Conservation (phyloP, 2,113 vertebrate species). For the Brachyhypopomus gauderio region DNA sequence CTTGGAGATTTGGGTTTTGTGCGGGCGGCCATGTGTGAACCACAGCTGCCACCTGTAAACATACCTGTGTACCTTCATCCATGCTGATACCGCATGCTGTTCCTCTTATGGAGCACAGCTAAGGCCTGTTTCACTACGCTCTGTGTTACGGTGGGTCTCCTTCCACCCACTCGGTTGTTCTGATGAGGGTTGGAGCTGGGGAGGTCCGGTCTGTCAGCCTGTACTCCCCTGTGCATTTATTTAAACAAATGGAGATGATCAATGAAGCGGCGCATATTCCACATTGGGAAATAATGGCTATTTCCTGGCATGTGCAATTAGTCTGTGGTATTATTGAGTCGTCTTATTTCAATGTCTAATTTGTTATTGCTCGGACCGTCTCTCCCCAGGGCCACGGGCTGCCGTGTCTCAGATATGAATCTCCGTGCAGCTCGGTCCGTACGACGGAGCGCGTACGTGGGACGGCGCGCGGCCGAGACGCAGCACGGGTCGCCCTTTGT, state of each 20-base stretch:
- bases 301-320: constrained; percentile 67
- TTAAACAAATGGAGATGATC: constrained; percentile 71
- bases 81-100: constrained; percentile 28
- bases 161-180: not conserved
- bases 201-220: constrained; percentile 53
- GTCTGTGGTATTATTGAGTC: constrained; percentile 70
- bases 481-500: constrained; percentile 11
- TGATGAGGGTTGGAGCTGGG: constrained; percentile 34
- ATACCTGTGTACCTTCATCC: not conserved
- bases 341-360: constrained; percentile 76
- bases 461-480: not conserved
- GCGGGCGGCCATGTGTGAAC: constrained; percentile 16
- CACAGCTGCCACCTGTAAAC: constrained; percentile 36
- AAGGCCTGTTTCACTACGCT: constrained; percentile 1
- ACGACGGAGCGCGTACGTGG: constrained; percentile 39
- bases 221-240: constrained; percentile 61
- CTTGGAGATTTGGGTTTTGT: constrained; percentile 23
- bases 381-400: constrained; percentile 61
- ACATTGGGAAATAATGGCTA: constrained; percentile 71
- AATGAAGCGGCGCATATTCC: constrained; percentile 64
- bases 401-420: constrained; percentile 57
- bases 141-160: not conserved
- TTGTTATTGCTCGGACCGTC: constrained; percentile 71
- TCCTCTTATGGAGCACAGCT: constrained; percentile 24
- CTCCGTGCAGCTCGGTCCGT: not conserved